Evolutionary conservation across 2,888 invertebrate species (phyloP).

Genomic region (Lutraria lutraria): DNA sequence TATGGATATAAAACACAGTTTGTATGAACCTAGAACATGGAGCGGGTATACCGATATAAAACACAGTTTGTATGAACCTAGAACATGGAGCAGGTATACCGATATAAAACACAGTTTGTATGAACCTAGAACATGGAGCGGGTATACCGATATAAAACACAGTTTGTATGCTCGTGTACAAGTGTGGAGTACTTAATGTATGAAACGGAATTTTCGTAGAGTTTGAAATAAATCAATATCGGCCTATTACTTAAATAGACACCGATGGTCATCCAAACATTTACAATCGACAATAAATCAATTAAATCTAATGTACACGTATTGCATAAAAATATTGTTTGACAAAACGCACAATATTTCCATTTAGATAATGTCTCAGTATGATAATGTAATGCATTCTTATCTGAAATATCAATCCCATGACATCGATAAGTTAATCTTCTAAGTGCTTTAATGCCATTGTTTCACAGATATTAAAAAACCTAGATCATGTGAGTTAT

Average conservation of each 20-base stretch:
- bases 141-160: too few species aligned
- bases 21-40: too few species aligned
- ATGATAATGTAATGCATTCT: neutral
- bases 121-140: too few species aligned
- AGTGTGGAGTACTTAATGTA: too few species aligned
- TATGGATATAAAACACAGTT: too few species aligned
- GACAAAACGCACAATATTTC: neutral
- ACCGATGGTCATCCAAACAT: neutral
- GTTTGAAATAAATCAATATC: neutral
- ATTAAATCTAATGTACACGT: neutral
- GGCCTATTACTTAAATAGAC: neutral
- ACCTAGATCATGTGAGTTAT: neutral
- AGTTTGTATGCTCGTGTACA: too few species aligned
- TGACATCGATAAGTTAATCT: neutral
- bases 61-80: too few species aligned
- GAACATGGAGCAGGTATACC: too few species aligned
- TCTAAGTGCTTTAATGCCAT: neutral
- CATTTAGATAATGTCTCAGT: neutral
- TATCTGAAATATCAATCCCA: neutral
- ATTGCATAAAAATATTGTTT: neutral
- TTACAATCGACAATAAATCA: neutral
- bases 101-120: too few species aligned
- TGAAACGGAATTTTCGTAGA: neutral
- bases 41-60: too few species aligned
- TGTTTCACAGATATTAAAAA: neutral